phyloP scores from a whole-genome alignment of 1,140 invertebrate species.

The Coenobita brevimanus region DNA sequence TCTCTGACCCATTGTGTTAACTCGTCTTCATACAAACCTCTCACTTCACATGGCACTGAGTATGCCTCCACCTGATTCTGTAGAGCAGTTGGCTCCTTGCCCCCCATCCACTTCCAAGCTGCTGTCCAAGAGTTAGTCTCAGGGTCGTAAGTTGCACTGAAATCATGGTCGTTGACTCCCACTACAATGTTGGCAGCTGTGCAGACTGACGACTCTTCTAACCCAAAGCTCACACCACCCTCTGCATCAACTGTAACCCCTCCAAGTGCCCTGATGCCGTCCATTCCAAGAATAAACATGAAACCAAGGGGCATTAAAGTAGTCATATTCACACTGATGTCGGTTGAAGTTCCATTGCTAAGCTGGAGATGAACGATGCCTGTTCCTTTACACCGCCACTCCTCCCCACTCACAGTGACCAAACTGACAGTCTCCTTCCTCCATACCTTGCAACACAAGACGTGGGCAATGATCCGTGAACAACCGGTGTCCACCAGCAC shows the following conservation, averaged over 20 bases:
- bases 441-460: not conserved
- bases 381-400: not conserved
- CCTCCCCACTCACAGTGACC: constrained; percentile 1
- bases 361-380: not conserved
- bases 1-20: not conserved
- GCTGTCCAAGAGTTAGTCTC: constrained; percentile 6
- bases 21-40: not conserved
- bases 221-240: not conserved
- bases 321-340: not conserved
- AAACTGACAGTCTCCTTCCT: not conserved
- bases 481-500: constrained; percentile 10
- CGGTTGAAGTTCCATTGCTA: not conserved
- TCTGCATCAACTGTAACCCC: not conserved
- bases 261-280: not conserved
- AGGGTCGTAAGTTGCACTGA: not conserved
- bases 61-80: not conserved
- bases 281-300: constrained; percentile 1
- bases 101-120: not conserved
- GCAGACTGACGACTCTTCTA: not conserved
- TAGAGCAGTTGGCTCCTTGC: not conserved
- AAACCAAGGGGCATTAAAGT: not conserved
- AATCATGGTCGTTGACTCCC: not conserved
- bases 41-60: not conserved
- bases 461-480: constrained; percentile 4
- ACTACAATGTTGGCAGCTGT: not conserved